Conservation (phyloP, 1,140 invertebrate species). For the Sinonovacula constricta region DNA sequence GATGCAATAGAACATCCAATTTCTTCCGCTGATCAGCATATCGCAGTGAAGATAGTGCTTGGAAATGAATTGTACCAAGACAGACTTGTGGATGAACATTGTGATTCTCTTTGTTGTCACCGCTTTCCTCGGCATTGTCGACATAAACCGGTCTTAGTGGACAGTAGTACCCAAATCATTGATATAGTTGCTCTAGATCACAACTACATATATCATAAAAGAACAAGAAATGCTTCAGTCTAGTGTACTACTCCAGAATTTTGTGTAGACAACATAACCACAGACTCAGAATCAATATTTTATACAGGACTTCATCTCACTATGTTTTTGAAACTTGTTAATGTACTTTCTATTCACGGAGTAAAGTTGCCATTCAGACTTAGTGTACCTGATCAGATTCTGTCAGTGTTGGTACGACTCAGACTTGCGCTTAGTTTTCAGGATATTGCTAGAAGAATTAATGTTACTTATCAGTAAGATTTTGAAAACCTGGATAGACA, state of each 20-base stretch:
- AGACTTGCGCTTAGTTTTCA: slow-evolving; percentile 26
- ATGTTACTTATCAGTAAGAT: slow-evolving; percentile 26
- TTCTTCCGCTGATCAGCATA: too few species aligned
- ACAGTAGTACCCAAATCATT: neutral
- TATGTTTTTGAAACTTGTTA: slow-evolving; percentile 19
- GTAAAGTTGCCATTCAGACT: slow-evolving; percentile 11
- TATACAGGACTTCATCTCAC: slow-evolving; percentile 22
- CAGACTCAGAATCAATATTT: neutral
- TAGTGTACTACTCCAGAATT: slow-evolving; percentile 15
- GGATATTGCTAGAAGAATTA: slow-evolving; percentile 26
- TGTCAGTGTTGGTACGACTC: slow-evolving; percentile 6
- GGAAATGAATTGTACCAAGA: too few species aligned
- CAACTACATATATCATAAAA: neutral
- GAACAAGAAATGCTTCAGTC: slow-evolving; percentile 12
- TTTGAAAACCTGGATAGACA: slow-evolving; percentile 25
- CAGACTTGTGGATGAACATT: too few species aligned
- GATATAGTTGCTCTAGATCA: slow-evolving; percentile 5
- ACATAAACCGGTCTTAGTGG: slow-evolving; percentile 11
- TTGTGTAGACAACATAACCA: slow-evolving; percentile 3
- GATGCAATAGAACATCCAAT: too few species aligned
- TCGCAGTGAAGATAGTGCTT: too few species aligned
- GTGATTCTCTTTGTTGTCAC: too few species aligned
- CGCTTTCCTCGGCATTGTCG: too few species aligned
- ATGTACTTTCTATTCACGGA: neutral
- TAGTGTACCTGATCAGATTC: slow-evolving; percentile 16